These are phyloP conservation scores for Hypercompe scribonia DNA, from an alignment of 2,888 invertebrate species.

Conservation along the genomic window DNA sequence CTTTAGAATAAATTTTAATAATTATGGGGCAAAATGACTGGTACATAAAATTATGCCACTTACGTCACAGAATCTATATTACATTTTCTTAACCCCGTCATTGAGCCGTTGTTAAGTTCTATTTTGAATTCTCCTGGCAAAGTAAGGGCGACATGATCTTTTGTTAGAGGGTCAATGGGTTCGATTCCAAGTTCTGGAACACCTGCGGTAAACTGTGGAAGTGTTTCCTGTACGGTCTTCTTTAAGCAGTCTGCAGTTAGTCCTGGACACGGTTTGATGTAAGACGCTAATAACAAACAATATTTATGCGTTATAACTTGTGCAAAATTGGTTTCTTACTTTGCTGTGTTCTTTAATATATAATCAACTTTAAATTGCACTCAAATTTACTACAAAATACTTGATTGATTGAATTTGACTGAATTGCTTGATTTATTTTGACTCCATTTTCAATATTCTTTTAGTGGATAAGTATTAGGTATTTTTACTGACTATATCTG, in stretches of 20 bases:
- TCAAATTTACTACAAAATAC: no score
- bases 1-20: not conserved
- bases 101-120: conserved; percentile 61
- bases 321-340: not conserved
- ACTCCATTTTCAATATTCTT: no score
- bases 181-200: conserved; percentile 64
- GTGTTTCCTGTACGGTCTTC: conserved; percentile 61
- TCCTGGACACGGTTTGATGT: conserved; percentile 64
- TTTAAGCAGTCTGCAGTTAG: conserved; percentile 68
- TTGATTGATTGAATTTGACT: no score
- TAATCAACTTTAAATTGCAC: no score
- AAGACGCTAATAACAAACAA: conserved; percentile 27
- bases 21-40: not conserved
- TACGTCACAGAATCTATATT: conserved; percentile 65
- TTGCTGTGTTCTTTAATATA: not conserved
- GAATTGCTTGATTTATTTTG: no score
- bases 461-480: no score
- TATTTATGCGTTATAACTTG: not conserved
- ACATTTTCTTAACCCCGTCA: conserved; percentile 72
- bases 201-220: conserved; percentile 69
- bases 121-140: conserved; percentile 71
- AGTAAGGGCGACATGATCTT: conserved; percentile 55
- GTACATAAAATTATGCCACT: conserved; percentile 39
- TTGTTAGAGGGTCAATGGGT: conserved; percentile 63
- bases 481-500: no score